phyloP scores from a whole-genome alignment of 2,888 invertebrate genomes.

The Cybosia mesomella region DNA sequence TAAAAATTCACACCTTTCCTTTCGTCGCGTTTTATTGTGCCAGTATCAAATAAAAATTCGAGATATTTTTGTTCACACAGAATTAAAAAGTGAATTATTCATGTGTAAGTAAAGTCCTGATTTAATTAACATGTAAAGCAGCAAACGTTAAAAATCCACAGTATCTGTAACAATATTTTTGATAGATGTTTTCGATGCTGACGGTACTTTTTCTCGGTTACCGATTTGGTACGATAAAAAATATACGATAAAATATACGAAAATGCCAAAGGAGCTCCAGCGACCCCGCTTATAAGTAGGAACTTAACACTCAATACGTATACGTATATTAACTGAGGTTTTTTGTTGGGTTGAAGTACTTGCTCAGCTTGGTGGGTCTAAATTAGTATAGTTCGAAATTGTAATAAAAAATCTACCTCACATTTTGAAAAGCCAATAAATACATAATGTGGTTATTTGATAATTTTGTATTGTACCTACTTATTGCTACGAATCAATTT shows the following conservation, averaged over 20 bases:
- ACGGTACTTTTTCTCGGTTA: constrained; percentile 25
- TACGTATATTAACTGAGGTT: background rate
- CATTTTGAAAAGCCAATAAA: too few relatives aligned
- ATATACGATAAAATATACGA: background rate
- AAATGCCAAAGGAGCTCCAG: background rate
- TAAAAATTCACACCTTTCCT: constrained; percentile 51
- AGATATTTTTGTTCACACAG: constrained; percentile 16
- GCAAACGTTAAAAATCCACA: constrained; percentile 26
- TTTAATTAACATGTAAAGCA: constrained; percentile 32
- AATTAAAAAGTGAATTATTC: constrained; percentile 29
- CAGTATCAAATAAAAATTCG: constrained; percentile 49
- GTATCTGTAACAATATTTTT: constrained; percentile 28
- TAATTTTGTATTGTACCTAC: too few relatives aligned
- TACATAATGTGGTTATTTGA: too few relatives aligned
- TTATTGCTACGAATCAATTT: too few relatives aligned
- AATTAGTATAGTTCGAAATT: too few relatives aligned
- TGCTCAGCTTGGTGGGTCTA: background rate
- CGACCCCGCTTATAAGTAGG: background rate
- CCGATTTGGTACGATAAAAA: background rate
- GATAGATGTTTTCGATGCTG: constrained; percentile 28
- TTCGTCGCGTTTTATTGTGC: constrained; percentile 47
- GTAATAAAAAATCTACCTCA: background rate
- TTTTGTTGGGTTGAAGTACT: background rate
- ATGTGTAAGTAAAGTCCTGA: constrained; percentile 10
- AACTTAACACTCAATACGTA: constrained; percentile 4